Evolutionary conservation across 2,113 vertebrate species (phyloP).

Genomic region (Stegostoma tigrinum): DNA sequence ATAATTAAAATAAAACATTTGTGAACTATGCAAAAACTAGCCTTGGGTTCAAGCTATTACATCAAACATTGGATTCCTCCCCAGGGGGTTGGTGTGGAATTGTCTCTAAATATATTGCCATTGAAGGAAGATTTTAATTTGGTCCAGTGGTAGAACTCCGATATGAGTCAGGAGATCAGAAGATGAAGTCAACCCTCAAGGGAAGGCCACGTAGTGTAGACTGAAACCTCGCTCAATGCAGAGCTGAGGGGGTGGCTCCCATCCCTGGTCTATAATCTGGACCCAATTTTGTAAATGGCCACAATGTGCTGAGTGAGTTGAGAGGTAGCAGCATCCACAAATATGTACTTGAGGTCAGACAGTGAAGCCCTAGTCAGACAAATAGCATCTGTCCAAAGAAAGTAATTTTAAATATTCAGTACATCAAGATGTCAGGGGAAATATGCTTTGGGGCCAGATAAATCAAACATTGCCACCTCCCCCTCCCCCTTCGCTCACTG

Average conservation of each 20-base stretch:
- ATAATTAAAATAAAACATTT: slow-evolving; percentile 25
- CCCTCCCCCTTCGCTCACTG: background rate
- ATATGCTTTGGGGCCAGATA: background rate
- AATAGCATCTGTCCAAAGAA: background rate
- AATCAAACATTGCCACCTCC: background rate
- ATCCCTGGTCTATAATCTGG: background rate
- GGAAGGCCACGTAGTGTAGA: background rate
- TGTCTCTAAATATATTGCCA: background rate
- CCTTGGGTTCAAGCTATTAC: background rate
- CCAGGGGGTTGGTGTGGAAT: background rate
- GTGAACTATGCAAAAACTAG: background rate
- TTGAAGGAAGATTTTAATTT: slow-evolving; percentile 17
- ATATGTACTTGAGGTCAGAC: background rate
- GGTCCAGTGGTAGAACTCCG: background rate
- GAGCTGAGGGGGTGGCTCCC: background rate
- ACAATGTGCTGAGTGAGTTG: background rate
- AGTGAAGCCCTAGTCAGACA: background rate
- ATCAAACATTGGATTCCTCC: slow-evolving; percentile 23
- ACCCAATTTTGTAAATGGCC: background rate
- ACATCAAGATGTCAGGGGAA: background rate
- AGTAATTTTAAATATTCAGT: background rate
- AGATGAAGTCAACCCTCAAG: background rate
- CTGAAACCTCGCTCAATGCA: background rate
- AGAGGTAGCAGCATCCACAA: background rate
- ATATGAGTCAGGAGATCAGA: background rate